phyloP scores from a whole-genome alignment of 1,140 invertebrate genomes.

The Sycophila sp. region DNA sequence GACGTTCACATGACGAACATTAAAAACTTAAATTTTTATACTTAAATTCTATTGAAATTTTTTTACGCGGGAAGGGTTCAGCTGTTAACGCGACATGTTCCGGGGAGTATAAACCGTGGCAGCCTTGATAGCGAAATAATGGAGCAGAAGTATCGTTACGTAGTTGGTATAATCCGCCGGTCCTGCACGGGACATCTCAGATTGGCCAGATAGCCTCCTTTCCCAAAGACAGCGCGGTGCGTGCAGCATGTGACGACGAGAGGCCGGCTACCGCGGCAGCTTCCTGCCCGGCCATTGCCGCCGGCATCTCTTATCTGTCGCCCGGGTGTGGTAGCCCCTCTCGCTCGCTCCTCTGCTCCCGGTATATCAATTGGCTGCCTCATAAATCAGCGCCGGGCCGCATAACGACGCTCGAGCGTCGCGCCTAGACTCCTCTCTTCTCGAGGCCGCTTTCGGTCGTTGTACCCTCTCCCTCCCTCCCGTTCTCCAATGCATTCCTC shows the following conservation, averaged over 20 bases:
- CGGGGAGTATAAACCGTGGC: too few relatives aligned
- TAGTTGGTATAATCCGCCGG: too few relatives aligned
- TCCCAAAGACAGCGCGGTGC: not conserved
- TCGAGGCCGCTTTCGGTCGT: conserved; percentile 34
- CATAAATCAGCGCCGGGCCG: conserved; percentile 33
- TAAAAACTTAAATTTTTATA: too few relatives aligned
- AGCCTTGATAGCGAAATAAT: too few relatives aligned
- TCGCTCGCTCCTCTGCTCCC: not conserved
- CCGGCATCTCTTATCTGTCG: conserved; percentile 20
- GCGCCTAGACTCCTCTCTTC: not conserved
- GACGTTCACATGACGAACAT: too few relatives aligned
- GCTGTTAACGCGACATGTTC: too few relatives aligned
- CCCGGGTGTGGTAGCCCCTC: conserved; percentile 4
- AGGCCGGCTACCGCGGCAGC: not conserved
- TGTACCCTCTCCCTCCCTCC: conserved; percentile 9
- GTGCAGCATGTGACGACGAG: not conserved
- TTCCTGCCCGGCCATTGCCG: not conserved
- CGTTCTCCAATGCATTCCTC: not conserved
- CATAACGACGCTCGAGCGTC: conserved; percentile 15
- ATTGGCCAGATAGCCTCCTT: conserved; percentile 1
- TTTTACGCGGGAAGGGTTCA: too few relatives aligned
- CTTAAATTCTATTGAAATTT: too few relatives aligned
- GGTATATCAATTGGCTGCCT: conserved; percentile 36
- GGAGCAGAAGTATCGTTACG: too few relatives aligned
- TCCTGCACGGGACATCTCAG: conserved; percentile 16